Percentiles rank a stretch among this genome's conserved stretches.
Conservation (phyloP, 2,888 invertebrate genomes). For the Eremobia ochroleuca region DNA sequence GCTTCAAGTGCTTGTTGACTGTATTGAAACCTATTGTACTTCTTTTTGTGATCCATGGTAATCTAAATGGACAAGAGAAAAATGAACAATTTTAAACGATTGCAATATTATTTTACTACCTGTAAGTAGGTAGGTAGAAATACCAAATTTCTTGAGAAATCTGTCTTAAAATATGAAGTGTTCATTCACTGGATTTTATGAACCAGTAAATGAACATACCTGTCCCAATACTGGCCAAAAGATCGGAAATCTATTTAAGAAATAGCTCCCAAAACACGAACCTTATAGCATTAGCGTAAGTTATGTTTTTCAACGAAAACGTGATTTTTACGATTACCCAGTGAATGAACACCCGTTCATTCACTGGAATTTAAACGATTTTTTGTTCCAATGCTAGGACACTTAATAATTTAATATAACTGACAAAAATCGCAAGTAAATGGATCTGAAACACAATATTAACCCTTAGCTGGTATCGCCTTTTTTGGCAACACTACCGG, state of each 20-base stretch:
- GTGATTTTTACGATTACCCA: not conserved
- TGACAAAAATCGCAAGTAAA: not conserved
- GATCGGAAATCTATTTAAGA: not conserved
- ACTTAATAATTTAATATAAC: not conserved
- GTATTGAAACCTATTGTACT: slow-evolving; percentile 22
- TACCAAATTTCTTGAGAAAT: too few relatives aligned
- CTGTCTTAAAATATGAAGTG: too few relatives aligned
- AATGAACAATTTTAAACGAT: too few relatives aligned
- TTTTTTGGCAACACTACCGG: too few relatives aligned
- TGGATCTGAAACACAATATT: not conserved
- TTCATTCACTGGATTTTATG: not conserved
- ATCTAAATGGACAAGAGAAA: not conserved
- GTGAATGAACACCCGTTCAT: slow-evolving; percentile 5
- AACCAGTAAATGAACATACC: slow-evolving; percentile 15
- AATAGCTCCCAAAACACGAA: not conserved
- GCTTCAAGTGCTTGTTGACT: slow-evolving; percentile 1
- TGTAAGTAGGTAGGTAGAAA: too few relatives aligned
- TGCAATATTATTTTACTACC: too few relatives aligned
- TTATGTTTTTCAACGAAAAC: not conserved
- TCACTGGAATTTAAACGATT: slow-evolving; percentile 7
- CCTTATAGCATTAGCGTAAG: not conserved
- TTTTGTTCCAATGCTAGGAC: slow-evolving; percentile 12
- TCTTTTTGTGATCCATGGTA: slow-evolving; percentile 22
- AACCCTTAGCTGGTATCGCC: too few relatives aligned
- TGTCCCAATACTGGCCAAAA: slow-evolving; percentile 10